Conservation (phyloP, 2,888 invertebrate species). For the Aethes cnicana region DNA sequence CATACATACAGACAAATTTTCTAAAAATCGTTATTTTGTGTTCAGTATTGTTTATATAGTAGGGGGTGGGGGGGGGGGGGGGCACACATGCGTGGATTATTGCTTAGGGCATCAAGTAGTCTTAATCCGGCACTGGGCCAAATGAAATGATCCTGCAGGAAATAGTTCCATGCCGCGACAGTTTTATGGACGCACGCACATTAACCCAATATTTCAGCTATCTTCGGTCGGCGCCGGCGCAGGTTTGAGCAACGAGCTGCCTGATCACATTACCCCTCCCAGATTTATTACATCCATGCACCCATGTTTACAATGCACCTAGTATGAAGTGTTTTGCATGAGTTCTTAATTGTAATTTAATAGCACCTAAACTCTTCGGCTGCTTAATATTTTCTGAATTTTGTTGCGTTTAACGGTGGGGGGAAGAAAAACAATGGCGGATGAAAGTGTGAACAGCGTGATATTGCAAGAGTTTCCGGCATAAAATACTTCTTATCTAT, state of each 20-base stretch:
- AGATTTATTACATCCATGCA: background rate
- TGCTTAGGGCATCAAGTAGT: too few relatives aligned
- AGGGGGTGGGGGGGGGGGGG: too few relatives aligned
- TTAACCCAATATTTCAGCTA: constrained; percentile 21
- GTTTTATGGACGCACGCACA: constrained; percentile 20
- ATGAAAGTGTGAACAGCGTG: background rate
- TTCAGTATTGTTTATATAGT: too few relatives aligned
- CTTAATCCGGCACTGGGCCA: too few relatives aligned
- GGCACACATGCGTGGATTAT: too few relatives aligned
- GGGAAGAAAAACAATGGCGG: background rate
- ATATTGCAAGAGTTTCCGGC: background rate
- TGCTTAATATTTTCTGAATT: background rate
- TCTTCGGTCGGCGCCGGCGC: constrained; percentile 6
- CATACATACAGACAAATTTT: too few relatives aligned
- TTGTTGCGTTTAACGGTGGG: constrained; percentile 6
- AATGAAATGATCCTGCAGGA: too few relatives aligned
- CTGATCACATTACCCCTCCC: constrained; percentile 10
- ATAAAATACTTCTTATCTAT: background rate
- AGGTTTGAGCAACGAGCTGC: constrained; percentile 8
- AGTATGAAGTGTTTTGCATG: too few relatives aligned
- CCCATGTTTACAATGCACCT: too few relatives aligned
- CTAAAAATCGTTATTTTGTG: too few relatives aligned
- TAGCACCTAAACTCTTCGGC: too few relatives aligned
- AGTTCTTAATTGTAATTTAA: too few relatives aligned
- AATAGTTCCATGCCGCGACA: constrained; percentile 39